Base-by-base conservation (phyloP, 2,888 invertebrate genomes). In the Steinernema hermaphroditum region DNA sequence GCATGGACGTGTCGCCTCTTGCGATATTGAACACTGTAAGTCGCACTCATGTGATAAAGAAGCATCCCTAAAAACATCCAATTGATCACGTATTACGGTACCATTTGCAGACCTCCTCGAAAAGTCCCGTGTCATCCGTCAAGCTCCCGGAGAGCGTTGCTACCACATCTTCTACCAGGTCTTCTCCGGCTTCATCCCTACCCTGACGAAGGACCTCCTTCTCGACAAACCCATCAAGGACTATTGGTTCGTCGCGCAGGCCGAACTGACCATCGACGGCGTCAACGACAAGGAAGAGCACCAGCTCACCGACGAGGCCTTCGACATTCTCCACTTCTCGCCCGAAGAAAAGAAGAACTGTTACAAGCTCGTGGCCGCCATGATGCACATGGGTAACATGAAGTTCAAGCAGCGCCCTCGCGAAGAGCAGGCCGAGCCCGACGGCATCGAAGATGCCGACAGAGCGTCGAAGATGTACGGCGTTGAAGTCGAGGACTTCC, bases 371-470 rank as follows among this genome's bases (percentile, higher is more conserved):
- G 95, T 95, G 83, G 94, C 94, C 87, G 91, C 94, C 88, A 95
- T 97, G 88, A 95, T 98, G 94, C 96, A 97, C 90, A 94, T 97
- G 93, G 97, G 97, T 91, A 92, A 93, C 88, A 94, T 97, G 94
- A 96, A 96, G 90, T 97, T 97, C 93, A 98, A 97, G 90, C 97
- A 98, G 91, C 94, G 96, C 90, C 96, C 96, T 91, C 94, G 96
- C 87, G 97, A 97, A 90, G 97, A 97, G 90, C 97, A 98, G 54
- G 78, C 76, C 27, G 78, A 76, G 37, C 68, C 83, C 32, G 84
- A 84, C 74, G 78, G 83, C 73, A 82, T 79, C 16, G 84, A 83
- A 32, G 37, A 37, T 12, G 37, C 37, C 37, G 37, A 37, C 37
- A 37, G 37, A 37, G 37, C 37, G 37, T 37, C 37, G 6, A 37